A percentile compares a stretch with the other conserved stretches of the same genome.
phyloP scores from a whole-genome alignment of 2,888 invertebrate species.

The Zaprionus obscuricornis region DNA sequence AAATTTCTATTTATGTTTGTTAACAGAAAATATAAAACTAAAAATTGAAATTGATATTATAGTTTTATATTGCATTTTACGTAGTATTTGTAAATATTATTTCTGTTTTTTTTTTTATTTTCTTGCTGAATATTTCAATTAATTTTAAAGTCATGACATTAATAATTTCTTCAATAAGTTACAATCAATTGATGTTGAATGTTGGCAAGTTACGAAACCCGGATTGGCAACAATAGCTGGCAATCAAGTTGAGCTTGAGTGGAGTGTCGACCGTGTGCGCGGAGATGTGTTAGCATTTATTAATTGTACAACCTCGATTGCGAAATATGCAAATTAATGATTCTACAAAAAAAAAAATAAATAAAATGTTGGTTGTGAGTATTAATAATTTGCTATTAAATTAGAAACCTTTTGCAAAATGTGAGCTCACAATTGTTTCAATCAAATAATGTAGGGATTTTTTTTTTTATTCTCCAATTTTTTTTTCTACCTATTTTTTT shows the following conservation, averaged over 20 bases:
- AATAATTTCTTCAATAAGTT: constrained; percentile 20
- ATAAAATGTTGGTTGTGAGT: constrained; percentile 11
- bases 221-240: constrained; percentile 53
- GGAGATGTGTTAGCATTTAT: too few relatives aligned
- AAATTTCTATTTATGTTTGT: too few relatives aligned
- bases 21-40: too few relatives aligned
- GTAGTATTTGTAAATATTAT: neutral
- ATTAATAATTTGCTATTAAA: constrained; percentile 38
- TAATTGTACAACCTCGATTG: constrained; percentile 43
- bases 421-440: constrained; percentile 38
- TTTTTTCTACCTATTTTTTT: constrained; percentile 14
- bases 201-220: constrained; percentile 56
- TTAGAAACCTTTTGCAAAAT: constrained; percentile 21
- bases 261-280: too few relatives aligned
- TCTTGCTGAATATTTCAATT: neutral
- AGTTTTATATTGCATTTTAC: too few relatives aligned
- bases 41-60: too few relatives aligned
- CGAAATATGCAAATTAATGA: constrained; percentile 62
- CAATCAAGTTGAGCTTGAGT: constrained; percentile 36
- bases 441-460: constrained; percentile 23
- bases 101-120: neutral
- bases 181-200: constrained; percentile 16
- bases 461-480: constrained; percentile 7
- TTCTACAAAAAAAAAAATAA: constrained; percentile 17
- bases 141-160: neutral